Evolutionary conservation across 2,888 invertebrate genomes (phyloP), one percentile per base, ranked within the genome.

Genomic region (Empis livida): DNA sequence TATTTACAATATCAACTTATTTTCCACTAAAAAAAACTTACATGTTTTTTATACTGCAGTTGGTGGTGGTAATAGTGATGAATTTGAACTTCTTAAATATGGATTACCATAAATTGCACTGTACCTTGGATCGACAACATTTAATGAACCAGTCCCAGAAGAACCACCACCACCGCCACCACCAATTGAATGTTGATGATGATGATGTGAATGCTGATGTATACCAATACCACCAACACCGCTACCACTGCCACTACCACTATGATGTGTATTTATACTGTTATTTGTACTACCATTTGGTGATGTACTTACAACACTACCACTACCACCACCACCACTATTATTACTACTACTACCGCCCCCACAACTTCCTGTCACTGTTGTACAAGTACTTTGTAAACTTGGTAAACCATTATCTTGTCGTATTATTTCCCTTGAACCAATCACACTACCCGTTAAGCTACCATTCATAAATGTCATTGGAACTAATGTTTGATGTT

Each of bases 31-130:
- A 40, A 20, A 20, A 20, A 10, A 6, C 13, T 16, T 20, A 5
- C 16, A 20, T 11, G 13, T 17, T 16, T 38, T 38, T 41, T 41
- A 41, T 27, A 41, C 41, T n/a, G 41, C 41, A 48, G 73, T 78
- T 62, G 74, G 79, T 59, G 70, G 59, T 47, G 70, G 68, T 67
- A 70, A 66, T 63, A 70, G 62, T 51, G 67, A 65, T 50, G 68
- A 75, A 51, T 75, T 78, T 43, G 78, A 79, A 50, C 79, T 80
- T 61, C 90, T 74, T 53, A 90, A 72, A 67, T 91, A 91, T 2
- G 91, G 91, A 68, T 92, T 92, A 48, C 88, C 87, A 61, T 92
- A 92, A 9, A 88, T 84, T 35, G 92, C 91, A 44, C 88, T 89
- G 65, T 85, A 92, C 54, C 90, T 74, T 1, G 87, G 85, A 62